Evolutionary conservation across 2,797 vertebrate species (phyloP).

Genomic region (Pangasius krempfi): DNA sequence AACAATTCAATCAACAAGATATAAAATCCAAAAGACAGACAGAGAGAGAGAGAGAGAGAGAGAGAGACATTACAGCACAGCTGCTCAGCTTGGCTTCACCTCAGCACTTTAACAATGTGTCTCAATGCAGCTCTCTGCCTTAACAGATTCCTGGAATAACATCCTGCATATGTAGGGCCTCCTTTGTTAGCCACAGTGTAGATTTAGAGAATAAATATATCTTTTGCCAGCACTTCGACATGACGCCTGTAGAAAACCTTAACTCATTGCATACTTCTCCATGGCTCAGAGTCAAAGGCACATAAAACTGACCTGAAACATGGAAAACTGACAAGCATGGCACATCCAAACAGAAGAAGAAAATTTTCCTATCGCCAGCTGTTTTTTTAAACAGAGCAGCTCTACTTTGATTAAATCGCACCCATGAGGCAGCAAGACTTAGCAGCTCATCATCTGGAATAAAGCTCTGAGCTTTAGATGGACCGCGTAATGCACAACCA

Average conservation of each 20-base stretch:
- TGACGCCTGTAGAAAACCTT: constrained; percentile 32
- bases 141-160: constrained; percentile 43
- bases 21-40: background rate
- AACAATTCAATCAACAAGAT: background rate
- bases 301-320: constrained; percentile 33
- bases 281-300: constrained; percentile 44
- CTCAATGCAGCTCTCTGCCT: constrained; percentile 43
- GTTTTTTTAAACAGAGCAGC: constrained; percentile 6
- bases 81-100: constrained; percentile 45
- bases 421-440: constrained; percentile 53
- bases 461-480: constrained; percentile 43
- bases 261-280: constrained; percentile 17
- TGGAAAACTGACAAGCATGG: constrained; percentile 25
- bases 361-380: constrained; percentile 16
- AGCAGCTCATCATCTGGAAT: constrained; percentile 61
- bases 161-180: constrained; percentile 34
- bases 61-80: constrained; percentile 31
- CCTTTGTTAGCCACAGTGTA: constrained; percentile 43
- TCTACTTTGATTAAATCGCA: constrained; percentile 61
- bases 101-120: constrained; percentile 47
- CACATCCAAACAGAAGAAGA: constrained; percentile 27
- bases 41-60: background rate
- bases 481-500: constrained; percentile 37
- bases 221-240: constrained; percentile 24
- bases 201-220: constrained; percentile 37